phyloP scores from a whole-genome alignment of 2,888 invertebrate genomes.

The Hypercompe scribonia region DNA sequence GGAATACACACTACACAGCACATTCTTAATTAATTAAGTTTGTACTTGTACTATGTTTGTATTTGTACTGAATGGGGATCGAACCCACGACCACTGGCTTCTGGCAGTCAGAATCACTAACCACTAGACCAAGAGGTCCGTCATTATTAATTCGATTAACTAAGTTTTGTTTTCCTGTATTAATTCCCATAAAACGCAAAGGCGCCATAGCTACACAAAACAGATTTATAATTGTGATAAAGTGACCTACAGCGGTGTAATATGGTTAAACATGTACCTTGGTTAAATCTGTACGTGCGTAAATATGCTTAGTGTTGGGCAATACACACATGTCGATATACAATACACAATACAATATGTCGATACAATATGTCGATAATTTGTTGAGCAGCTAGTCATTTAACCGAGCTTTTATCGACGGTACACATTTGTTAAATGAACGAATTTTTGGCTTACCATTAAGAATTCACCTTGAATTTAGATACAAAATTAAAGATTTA shows the following conservation, averaged over 20 bases:
- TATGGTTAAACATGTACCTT: constrained; percentile 49
- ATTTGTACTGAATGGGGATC: not conserved
- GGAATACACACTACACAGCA: constrained; percentile 9
- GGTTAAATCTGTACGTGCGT: constrained; percentile 58
- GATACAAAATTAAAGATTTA: not conserved
- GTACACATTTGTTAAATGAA: not conserved
- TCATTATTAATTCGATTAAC: constrained; percentile 5
- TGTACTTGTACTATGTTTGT: no score
- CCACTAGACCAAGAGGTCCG: not conserved
- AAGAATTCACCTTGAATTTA: not conserved
- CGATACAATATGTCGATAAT: not conserved
- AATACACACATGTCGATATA: no score
- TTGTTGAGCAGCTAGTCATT: not conserved
- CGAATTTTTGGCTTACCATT: not conserved
- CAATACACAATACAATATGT: no score
- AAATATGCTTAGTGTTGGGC: constrained; percentile 46
- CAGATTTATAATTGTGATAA: constrained; percentile 38
- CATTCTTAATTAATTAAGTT: not conserved
- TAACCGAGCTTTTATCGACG: not conserved
- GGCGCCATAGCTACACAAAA: constrained; percentile 24
- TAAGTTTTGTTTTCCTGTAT: constrained; percentile 3
- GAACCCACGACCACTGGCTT: not conserved
- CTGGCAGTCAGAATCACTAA: not conserved
- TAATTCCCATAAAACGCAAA: constrained; percentile 9
- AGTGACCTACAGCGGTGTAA: constrained; percentile 54